Percentiles rank a stretch among this genome's conserved stretches.
phyloP scores from a whole-genome alignment of 2,888 invertebrate genomes.

The Amphipyra tragopoginis region DNA sequence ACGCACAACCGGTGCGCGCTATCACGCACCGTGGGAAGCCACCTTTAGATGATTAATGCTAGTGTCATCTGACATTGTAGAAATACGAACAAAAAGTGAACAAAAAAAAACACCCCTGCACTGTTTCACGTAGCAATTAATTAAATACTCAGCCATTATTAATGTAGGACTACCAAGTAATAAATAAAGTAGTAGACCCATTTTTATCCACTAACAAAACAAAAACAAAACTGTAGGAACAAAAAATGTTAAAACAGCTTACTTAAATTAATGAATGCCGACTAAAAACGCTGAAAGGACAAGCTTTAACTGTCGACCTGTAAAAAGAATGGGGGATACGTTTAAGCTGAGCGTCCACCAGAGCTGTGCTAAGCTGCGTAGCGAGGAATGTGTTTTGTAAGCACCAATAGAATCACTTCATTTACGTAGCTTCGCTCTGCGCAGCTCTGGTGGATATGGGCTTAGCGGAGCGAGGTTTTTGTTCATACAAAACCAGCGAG shows the following conservation, averaged over 20 bases:
- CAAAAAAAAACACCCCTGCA: background rate
- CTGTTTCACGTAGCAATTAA: background rate
- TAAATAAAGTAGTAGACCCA: constrained; percentile 10
- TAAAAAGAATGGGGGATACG: constrained; percentile 11
- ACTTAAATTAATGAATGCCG: constrained; percentile 36
- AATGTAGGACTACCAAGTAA: background rate
- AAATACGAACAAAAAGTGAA: background rate
- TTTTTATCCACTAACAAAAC: constrained; percentile 5
- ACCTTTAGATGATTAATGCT: too few relatives aligned
- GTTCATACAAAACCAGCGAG: too few relatives aligned
- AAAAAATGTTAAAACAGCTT: constrained; percentile 28
- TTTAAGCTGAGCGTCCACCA: too few relatives aligned
- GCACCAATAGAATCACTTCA: too few relatives aligned
- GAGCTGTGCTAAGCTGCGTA: too few relatives aligned
- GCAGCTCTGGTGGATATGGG: too few relatives aligned
- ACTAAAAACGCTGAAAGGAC: constrained; percentile 18
- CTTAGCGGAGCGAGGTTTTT: too few relatives aligned
- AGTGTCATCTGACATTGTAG: too few relatives aligned
- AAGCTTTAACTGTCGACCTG: constrained; percentile 8
- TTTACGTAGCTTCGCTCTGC: too few relatives aligned
- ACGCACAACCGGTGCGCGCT: too few relatives aligned
- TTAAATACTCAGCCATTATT: background rate
- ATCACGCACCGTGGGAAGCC: too few relatives aligned
- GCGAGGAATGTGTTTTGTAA: too few relatives aligned
- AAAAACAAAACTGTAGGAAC: constrained; percentile 17